Base-by-base conservation (phyloP, 2,113 vertebrate genomes). In the Ophiodon elongatus region DNA sequence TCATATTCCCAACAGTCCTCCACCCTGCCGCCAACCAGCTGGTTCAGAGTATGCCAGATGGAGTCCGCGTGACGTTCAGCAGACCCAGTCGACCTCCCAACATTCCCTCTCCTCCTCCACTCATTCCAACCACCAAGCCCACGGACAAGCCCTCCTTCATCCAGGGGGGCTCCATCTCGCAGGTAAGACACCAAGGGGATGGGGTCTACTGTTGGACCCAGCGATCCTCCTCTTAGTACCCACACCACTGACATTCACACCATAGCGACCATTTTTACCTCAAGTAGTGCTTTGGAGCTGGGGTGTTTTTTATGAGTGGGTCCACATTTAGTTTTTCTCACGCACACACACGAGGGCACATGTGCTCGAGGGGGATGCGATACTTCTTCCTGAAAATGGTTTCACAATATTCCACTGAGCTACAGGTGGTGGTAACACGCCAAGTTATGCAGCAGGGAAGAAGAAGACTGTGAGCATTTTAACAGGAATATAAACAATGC, bases 51-150 rank as follows among this genome's bases (percentile, higher is more conserved):
- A 94, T 97, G 77, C 93, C 96, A 0, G 98, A 99, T 90, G 97
- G 96, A 79, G 96, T 97, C 75, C 96, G 98, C 3, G 95, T 99
- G 82, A 94, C 97, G 0, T 97, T 98, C 65, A 96, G 96, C 57
- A 96, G 98, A 84, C 96, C 97, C 87, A 97, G 97, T 75, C 95
- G 97, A 85, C 97, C 97, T 43, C 82, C 95, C 75, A 96, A 96
- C 94, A 96, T 96, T 96, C 96, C 96, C 57, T 96, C 96, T 50
- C 98, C 98, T 2, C 98, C 98, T 57, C 98, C 98, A 1, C 98
- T 99, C 93, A 99, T 99, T 94, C 98, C 98, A n/a, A 99, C 98
- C 37, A 97, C 97, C 90, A 99, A 99, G 94, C 98, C 96, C 75
- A 96, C 97, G 11, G 98, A 99, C 94, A 99, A 99, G 87, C 98